phyloP scores from a whole-genome alignment of 1,140 invertebrate genomes.

The Tetranychus cinnabarinus region DNA sequence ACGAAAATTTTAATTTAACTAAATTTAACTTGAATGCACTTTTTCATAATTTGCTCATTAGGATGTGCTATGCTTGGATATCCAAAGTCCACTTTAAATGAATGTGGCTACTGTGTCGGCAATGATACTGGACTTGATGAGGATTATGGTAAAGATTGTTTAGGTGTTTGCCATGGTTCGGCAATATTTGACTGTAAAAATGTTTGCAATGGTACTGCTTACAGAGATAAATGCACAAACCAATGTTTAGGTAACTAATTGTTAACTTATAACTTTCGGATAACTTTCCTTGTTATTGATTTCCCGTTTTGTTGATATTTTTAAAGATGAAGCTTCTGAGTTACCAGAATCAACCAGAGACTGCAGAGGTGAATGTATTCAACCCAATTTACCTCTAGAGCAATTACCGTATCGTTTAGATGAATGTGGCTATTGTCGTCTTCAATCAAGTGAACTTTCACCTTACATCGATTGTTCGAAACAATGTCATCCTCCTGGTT shows the following conservation, averaged over 20 bases:
- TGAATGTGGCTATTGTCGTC: slow-evolving; percentile 8
- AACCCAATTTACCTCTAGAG: not conserved
- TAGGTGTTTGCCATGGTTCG: slow-evolving; percentile 10
- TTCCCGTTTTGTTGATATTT: not conserved
- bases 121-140: slow-evolving; percentile 11
- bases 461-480: slow-evolving; percentile 6
- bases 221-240: slow-evolving; percentile 15
- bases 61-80: slow-evolving; percentile 9
- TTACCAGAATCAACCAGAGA: slow-evolving; percentile 6
- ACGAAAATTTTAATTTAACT: too few species aligned
- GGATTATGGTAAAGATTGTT: slow-evolving; percentile 13
- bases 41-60: not conserved
- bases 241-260: slow-evolving; percentile 7
- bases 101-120: slow-evolving; percentile 15
- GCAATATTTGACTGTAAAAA: slow-evolving; percentile 12
- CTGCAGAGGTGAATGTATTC: slow-evolving; percentile 9
- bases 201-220: slow-evolving; percentile 12
- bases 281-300: not conserved
- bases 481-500: slow-evolving; percentile 4
- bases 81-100: slow-evolving; percentile 11
- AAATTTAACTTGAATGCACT: too few species aligned
- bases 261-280: too few species aligned
- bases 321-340: not conserved
- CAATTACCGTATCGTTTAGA: slow-evolving; percentile 5
- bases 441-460: slow-evolving; percentile 1